Conservation (phyloP, 2,113 vertebrate genomes). For the Clinocottus analis region DNA sequence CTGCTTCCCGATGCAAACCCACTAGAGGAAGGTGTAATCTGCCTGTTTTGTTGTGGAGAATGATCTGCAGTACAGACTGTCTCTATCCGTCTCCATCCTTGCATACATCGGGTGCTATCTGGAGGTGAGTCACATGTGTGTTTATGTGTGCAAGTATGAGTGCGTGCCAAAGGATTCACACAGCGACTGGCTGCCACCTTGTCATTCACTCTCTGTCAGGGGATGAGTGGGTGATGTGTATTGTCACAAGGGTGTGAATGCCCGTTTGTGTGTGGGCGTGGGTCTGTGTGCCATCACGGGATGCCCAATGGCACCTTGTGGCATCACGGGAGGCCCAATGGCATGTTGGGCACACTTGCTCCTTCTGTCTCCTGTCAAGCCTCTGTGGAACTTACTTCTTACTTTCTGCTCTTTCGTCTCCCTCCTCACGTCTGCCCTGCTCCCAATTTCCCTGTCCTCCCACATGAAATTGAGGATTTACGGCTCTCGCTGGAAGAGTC, state of each 20-base stretch:
- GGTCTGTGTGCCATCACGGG: neutral
- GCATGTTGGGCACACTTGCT: neutral
- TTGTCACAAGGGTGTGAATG: conserved; percentile 16
- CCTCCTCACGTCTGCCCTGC: conserved; percentile 9
- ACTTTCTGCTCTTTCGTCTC: conserved; percentile 17
- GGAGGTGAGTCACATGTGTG: conserved; percentile 25
- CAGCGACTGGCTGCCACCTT: conserved; percentile 26
- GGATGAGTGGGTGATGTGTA: conserved; percentile 13
- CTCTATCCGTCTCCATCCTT: conserved; percentile 31
- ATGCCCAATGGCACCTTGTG: conserved; percentile 3
- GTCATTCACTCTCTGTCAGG: conserved; percentile 23
- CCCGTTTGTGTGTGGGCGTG: conserved; percentile 4
- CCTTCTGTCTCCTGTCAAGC: conserved; percentile 1
- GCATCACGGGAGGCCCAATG: neutral
- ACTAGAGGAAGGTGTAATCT: conserved; percentile 65
- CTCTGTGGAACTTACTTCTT: neutral
- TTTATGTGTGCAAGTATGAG: conserved; percentile 6
- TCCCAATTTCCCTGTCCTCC: conserved; percentile 14
- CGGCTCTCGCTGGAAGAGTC: conserved; percentile 16
- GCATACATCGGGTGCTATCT: conserved; percentile 21
- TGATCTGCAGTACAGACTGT: conserved; percentile 25
- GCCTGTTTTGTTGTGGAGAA: conserved; percentile 55
- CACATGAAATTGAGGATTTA: conserved; percentile 36
- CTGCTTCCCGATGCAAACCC: conserved; percentile 59
- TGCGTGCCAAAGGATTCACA: conserved; percentile 36